Base-by-base conservation (phyloP, 2,888 invertebrate species). In the Trichopria drosophilae region DNA sequence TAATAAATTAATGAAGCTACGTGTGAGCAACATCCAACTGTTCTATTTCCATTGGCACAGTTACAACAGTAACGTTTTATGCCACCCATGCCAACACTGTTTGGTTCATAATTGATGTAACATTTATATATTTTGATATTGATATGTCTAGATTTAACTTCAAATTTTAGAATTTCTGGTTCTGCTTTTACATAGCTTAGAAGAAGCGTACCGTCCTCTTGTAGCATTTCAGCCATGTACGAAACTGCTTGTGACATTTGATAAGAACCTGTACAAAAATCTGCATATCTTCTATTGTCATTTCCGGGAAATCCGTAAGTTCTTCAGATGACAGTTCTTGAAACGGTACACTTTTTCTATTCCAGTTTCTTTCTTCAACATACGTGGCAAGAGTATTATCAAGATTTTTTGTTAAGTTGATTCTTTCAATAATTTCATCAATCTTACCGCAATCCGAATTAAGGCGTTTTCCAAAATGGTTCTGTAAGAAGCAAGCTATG, bases 291-390 rank as follows among this genome's bases (percentile, higher is more conserved):
- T 32, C 2, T 2, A n/a, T 32, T 32, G n/a, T 12, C 10, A 22
- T 18, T 19, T 37, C 20, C 10, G 20, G 36, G 19, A 20, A 36
- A 36, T 18, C 36, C 10, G 19, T 12, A 13, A 36, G 19, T 12
- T 36, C 22, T 36, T 9, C 13, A 2, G 10, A 36, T 4, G 18
- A 31, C 16, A 31, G 6, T n/a, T n/a, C n/a, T n/a, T n/a, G n/a
- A n/a, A n/a, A n/a, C n/a, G n/a, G n/a, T n/a, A n/a, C 41, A 49
- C 36, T 51, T 55, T 44, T 37, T 43, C 53, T 39, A 22, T 34
- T 35, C 46, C 50, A 58, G 24, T 49, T 42, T 29, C 50, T 35
- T 10, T 32, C 37, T 24, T 55, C 54, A 26, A 59, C 53, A 44
- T 48, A 42, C 29, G 42, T 35, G 5, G 55, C 51, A 36, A 53